Evolutionary conservation across 2,888 invertebrate genomes (phyloP).

Genomic region (Hyposoter didymator): DNA sequence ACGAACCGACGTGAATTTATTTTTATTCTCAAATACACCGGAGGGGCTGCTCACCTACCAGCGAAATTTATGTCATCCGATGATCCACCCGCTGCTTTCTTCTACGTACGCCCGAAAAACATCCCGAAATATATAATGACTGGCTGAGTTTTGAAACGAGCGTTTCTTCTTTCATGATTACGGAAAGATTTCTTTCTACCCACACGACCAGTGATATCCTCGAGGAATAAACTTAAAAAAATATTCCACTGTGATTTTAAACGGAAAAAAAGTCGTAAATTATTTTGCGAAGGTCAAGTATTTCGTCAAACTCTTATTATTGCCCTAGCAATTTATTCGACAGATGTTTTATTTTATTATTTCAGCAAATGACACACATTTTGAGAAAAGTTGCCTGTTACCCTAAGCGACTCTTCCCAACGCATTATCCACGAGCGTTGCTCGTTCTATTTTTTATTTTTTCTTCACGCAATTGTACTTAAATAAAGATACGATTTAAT

Average conservation of each 20-base stretch:
- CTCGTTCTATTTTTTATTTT: not conserved
- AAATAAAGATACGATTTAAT: not conserved
- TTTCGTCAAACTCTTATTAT: not conserved
- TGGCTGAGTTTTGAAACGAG: not conserved
- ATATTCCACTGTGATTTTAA: not conserved
- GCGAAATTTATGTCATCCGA: constrained; percentile 66
- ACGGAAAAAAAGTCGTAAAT: not conserved
- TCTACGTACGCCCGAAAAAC: not conserved
- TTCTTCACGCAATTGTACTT: not conserved
- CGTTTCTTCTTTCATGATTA: constrained; percentile 8
- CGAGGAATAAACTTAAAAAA: not conserved
- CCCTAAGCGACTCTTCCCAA: not conserved
- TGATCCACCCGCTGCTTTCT: constrained; percentile 38
- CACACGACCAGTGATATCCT: not conserved
- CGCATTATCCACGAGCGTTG: not conserved
- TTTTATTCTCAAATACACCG: constrained; percentile 60
- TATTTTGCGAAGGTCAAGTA: constrained; percentile 6
- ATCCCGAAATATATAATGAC: constrained; percentile 33
- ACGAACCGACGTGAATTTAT: constrained; percentile 65
- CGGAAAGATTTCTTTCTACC: constrained; percentile 11
- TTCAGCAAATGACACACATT: not conserved
- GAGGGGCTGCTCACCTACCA: constrained; percentile 56
- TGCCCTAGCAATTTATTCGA: not conserved
- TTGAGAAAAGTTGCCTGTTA: not conserved
- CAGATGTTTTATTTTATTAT: not conserved